Evolutionary conservation across 2,888 invertebrate genomes (phyloP).

Genomic region (Idaea aversata): DNA sequence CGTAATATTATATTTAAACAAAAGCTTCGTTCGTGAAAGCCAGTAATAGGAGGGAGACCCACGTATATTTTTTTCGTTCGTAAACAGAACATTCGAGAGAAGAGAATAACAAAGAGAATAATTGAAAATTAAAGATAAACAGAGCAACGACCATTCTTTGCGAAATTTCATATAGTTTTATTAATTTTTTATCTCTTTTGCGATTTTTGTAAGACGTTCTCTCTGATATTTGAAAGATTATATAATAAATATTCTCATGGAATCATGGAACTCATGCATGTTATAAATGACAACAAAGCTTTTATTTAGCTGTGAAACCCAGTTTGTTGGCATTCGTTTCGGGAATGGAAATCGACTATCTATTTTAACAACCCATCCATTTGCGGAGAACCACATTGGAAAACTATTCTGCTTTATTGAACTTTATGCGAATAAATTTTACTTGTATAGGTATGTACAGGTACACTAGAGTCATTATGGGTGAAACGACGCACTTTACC

Average conservation of each 20-base stretch:
- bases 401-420: neutral
- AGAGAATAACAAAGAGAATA: slow-evolving; percentile 6
- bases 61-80: neutral
- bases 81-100: neutral
- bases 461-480: too few species aligned
- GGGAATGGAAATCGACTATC: neutral
- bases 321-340: neutral
- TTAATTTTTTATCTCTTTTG: too few species aligned
- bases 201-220: too few species aligned
- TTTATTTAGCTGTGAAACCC: neutral
- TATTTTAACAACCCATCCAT: neutral
- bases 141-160: neutral
- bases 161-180: neutral
- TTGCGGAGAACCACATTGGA: neutral
- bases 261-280: too few species aligned
- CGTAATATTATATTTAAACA: neutral
- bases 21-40: neutral
- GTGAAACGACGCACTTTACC: too few species aligned
- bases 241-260: too few species aligned
- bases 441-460: too few species aligned
- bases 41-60: neutral
- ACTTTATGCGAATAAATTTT: too few species aligned
- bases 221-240: too few species aligned
- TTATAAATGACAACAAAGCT: neutral
- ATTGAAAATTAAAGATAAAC: neutral